Percentiles rank a stretch among this genome's conserved stretches.
Conservation (phyloP, 1,140 invertebrate species). For the Globodera rostochiensis region DNA sequence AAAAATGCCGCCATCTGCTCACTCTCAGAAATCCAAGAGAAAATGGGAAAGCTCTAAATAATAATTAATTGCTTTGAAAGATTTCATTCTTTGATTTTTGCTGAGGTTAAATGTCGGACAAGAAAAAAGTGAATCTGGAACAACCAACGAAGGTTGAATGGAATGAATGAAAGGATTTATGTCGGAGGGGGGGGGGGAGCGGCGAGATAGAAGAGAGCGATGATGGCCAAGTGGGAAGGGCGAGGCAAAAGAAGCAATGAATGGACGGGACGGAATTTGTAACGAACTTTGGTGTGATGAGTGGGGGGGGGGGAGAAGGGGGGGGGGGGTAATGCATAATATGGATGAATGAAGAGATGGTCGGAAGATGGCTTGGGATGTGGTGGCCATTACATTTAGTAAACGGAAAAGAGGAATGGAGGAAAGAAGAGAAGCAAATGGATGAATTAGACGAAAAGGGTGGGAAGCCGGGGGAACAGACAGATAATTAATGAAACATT, state of each 20-base stretch:
- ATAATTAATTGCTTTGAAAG: conserved; percentile 1
- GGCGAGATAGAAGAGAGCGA: conserved; percentile 14
- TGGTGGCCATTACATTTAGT: conserved; percentile 6
- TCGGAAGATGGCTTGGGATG: neutral
- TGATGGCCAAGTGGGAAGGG: neutral
- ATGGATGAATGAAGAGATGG: neutral
- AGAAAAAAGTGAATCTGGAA: neutral
- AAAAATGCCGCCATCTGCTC: conserved; percentile 5
- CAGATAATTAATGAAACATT: conserved; percentile 23
- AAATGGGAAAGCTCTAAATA: neutral
- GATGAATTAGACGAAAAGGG: neutral
- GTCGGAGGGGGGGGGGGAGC: neutral
- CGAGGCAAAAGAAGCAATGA: conserved; percentile 11
- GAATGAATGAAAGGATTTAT: neutral
- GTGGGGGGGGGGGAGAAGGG: neutral
- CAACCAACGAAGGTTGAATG: neutral
- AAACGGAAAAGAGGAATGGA: conserved; percentile 10
- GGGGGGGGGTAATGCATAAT: neutral
- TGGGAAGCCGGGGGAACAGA: neutral
- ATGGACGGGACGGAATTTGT: conserved; percentile 11
- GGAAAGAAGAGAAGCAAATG: neutral
- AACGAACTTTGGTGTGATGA: conserved; percentile 10
- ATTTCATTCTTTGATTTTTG: neutral
- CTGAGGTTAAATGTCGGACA: neutral
- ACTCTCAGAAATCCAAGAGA: neutral